A percentile compares a stretch with the other conserved stretches of the same genome.
These are phyloP conservation scores for Monomorium pharaonis DNA, from an alignment of 1,140 invertebrate genomes.

Conservation along the genomic window DNA sequence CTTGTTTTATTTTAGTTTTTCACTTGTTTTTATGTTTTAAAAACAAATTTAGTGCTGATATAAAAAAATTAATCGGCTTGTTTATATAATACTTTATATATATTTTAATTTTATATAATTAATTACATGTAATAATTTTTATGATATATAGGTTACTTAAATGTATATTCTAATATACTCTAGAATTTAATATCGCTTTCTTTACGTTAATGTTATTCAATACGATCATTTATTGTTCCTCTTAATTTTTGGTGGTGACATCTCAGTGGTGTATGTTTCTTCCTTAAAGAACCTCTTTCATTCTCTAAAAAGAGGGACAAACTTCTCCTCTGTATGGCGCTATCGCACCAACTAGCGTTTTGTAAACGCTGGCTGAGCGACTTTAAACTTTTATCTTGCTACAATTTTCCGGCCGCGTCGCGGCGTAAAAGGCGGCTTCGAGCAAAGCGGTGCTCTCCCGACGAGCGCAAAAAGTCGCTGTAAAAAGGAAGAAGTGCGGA, in stretches of 20 bases:
- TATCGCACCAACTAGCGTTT: constrained; percentile 50
- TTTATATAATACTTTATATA: neutral
- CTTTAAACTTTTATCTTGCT: constrained; percentile 60
- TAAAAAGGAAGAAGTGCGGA: constrained; percentile 38
- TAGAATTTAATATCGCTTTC: neutral
- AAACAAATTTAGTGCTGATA: neutral
- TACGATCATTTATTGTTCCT: neutral
- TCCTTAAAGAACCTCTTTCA: neutral
- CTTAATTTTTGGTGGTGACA: constrained; percentile 28
- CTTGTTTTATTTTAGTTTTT: neutral
- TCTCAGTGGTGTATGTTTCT: neutral
- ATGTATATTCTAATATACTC: neutral
- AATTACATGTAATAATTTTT: neutral
- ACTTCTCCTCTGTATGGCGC: constrained; percentile 19
- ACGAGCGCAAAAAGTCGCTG: constrained; percentile 36
- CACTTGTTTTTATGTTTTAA: neutral
- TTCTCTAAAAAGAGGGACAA: constrained; percentile 24
- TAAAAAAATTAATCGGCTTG: neutral
- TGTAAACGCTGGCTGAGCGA: constrained; percentile 53
- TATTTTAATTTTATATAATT: neutral
- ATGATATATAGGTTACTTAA: neutral
- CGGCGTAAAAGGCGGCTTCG: constrained; percentile 49
- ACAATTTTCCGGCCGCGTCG: constrained; percentile 56
- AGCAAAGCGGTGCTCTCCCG: constrained; percentile 36
- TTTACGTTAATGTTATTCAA: neutral